phyloP scores from a whole-genome alignment of 37 sponge, comb jelly and placozoan species.

The Oopsacas minuta region DNA sequence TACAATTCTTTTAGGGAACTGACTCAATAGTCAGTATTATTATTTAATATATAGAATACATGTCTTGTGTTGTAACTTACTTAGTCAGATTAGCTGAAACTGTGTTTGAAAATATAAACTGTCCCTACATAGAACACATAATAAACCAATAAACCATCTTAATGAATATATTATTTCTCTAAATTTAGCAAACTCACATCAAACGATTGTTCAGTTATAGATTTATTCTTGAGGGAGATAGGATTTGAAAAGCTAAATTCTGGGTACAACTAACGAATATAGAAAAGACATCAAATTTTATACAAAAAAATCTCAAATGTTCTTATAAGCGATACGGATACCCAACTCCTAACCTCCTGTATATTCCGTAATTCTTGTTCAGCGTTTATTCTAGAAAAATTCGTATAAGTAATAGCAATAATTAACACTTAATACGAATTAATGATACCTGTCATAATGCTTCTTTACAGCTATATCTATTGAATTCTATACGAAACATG shows the following conservation, averaged over 20 bases:
- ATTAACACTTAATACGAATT: no score
- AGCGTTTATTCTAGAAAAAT: not conserved
- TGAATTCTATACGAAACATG: no score
- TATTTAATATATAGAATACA: no score
- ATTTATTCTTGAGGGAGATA: not conserved
- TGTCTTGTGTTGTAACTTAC: no score
- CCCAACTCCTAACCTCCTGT: not conserved
- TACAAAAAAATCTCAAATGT: no score
- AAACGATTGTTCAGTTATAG: not conserved
- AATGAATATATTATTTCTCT: no score
- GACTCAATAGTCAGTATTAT: no score
- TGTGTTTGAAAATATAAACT: not conserved
- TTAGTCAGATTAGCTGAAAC: not conserved
- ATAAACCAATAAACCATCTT: no score
- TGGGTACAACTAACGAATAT: not conserved
- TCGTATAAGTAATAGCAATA: no score
- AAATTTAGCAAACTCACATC: not conserved
- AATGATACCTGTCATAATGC: no score
- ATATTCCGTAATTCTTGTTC: constrained; percentile 5
- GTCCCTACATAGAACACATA: not conserved
- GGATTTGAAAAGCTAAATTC: not conserved
- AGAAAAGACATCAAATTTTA: not conserved
- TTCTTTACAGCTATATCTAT: no score
- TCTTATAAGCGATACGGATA: no score
- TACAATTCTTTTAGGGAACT: not conserved